Percentiles rank a stretch among this genome's conserved stretches.
phyloP scores from a whole-genome alignment of 1,140 invertebrate species.

The Heterodera schachtii region DNA sequence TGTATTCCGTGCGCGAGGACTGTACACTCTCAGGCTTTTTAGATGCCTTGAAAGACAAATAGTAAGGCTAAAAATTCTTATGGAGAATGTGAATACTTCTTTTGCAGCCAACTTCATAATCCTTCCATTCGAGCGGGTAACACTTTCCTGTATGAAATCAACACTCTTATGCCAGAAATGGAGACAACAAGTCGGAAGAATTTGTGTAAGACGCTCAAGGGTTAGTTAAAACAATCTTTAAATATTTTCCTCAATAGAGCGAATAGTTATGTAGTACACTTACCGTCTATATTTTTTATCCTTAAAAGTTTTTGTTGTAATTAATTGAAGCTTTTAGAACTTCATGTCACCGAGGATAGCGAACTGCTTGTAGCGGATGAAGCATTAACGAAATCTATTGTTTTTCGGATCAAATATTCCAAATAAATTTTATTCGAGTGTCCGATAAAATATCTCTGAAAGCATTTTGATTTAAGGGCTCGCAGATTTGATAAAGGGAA shows the following conservation, averaged over 20 bases:
- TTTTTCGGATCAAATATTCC: slow-evolving; percentile 21
- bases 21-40: slow-evolving; percentile 43
- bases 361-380: slow-evolving; percentile 42
- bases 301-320: too few species aligned
- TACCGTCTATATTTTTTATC: too few species aligned
- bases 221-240: not conserved
- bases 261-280: too few species aligned
- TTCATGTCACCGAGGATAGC: slow-evolving; percentile 30
- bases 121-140: slow-evolving; percentile 47
- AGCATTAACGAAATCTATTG: slow-evolving; percentile 14
- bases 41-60: slow-evolving; percentile 41
- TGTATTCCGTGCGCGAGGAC: not conserved
- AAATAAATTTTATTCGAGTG: not conserved
- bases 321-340: slow-evolving; percentile 32
- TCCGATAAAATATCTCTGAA: too few species aligned
- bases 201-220: slow-evolving; percentile 45
- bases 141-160: slow-evolving; percentile 53
- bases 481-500: too few species aligned
- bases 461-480: too few species aligned
- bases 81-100: not conserved
- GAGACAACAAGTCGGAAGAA: slow-evolving; percentile 44
- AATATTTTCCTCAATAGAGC: too few species aligned
- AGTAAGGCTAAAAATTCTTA: slow-evolving; percentile 31
- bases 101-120: slow-evolving; percentile 52
- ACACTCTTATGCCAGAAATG: slow-evolving; percentile 50